Conservation (phyloP, 2,113 vertebrate genomes). For the Macaca nemestrina region DNA sequence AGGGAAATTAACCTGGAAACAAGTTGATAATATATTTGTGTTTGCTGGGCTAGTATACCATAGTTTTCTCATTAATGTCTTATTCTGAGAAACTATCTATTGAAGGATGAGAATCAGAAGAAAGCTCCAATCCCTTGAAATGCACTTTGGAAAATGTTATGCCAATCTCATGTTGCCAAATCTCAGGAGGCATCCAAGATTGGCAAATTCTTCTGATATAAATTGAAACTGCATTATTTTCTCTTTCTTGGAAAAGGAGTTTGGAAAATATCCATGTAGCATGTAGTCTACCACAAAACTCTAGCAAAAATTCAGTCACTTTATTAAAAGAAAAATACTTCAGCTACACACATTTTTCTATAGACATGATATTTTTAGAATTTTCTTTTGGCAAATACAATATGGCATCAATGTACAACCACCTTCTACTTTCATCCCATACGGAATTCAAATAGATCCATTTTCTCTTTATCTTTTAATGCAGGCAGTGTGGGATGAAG, state of each 20-base stretch:
- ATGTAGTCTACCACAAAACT: conserved; percentile 26
- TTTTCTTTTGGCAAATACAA: conserved; percentile 12
- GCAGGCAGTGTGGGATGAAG: neutral
- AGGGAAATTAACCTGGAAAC: neutral
- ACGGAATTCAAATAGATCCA: neutral
- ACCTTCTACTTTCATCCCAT: neutral
- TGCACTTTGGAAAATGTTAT: conserved; percentile 58
- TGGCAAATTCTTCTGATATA: conserved; percentile 47
- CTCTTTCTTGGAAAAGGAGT: conserved; percentile 39
- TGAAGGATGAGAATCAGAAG: conserved; percentile 10
- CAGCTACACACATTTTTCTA: neutral
- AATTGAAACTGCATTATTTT: conserved; percentile 50
- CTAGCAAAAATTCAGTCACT: conserved; percentile 8
- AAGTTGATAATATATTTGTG: neutral
- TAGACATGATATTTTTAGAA: conserved; percentile 41
- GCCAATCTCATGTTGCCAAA: neutral
- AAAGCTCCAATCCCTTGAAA: conserved; percentile 27
- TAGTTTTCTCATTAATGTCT: neutral
- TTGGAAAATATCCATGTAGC: conserved; percentile 12
- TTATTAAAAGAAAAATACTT: conserved; percentile 42
- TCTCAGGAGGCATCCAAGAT: neutral
- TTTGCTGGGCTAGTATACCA: neutral
- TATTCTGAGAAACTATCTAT: conserved; percentile 1
- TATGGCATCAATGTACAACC: neutral
- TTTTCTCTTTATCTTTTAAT: neutral